Base-by-base conservation (phyloP, 30 jellyfish, hydroid and myxozoan genomes). In the Mastigias papua region DNA sequence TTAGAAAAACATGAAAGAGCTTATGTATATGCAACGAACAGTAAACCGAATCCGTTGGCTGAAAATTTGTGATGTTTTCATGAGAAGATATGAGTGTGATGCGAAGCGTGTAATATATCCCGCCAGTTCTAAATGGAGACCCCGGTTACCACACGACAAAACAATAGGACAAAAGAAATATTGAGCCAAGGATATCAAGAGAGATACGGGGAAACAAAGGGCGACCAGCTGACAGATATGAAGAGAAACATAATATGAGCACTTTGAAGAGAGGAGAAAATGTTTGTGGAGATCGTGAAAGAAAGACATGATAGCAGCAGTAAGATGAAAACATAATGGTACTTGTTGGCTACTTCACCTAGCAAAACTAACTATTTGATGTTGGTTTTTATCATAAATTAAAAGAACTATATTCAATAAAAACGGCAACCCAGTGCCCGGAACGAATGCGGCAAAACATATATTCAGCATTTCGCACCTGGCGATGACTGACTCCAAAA, bases 61-160 rank as follows among this genome's bases (percentile, higher is more conserved):
- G 27, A 51, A 51, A 51, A 5, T 51, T 51, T 23, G 5, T 4
- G 25, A 51, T 21, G 67, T 21, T 8, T 8, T 21, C 67, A 17
- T 21, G 17, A 8, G 5, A 51, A 51, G 67, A 51, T 51, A 1
- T 21, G 27, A 16, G 16, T 78, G 80, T 60, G 89, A 82, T 28
- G 23, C 67, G 84, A 67, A 82, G 84, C 91, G 91, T 82, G 91
- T 48, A 58, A 60, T 27, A 67, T 48, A 27, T 82, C 67, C 34
- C 50, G 65, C 60, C 58, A 54, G 67, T 30, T 34, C 60, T 58
- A 49, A 64, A 21, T 48, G 23, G 25, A 37, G 54, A 46, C 8
- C 33, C 60, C 61, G 42, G 86, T 75, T 46, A 46, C 86, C 28
- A 75, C 33, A 23, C 60, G 0, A 26, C 60, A 13, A 57, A 33